Percentiles rank a stretch among this genome's conserved stretches.
Evolutionary conservation across 64 coral and sea anemone species (phyloP).

Genomic region (Pachyseris speciosa): DNA sequence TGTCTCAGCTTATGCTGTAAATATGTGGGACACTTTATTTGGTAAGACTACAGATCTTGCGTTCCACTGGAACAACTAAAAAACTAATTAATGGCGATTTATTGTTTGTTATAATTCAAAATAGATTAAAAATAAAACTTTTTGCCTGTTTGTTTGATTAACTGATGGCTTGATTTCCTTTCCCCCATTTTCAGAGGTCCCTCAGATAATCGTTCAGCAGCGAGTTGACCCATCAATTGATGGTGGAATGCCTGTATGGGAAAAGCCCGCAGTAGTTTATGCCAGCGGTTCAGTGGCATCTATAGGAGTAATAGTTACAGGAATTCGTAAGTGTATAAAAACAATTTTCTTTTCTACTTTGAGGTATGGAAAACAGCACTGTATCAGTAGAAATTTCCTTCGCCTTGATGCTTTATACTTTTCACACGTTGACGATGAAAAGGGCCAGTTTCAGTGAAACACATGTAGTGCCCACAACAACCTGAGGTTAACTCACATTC

Average conservation of each 20-base stretch:
- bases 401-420: no score
- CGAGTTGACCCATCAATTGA: conserved; percentile 62
- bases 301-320: conserved; percentile 73
- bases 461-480: no score
- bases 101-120: no score
- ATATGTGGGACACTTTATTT: neutral
- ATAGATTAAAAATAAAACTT: neutral
- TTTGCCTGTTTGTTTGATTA: no score
- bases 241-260: conserved; percentile 84
- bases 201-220: conserved; percentile 82
- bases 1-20: neutral
- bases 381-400: no score
- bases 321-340: conserved; percentile 67
- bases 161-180: neutral
- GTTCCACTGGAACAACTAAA: no score
- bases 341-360: neutral
- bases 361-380: no score
- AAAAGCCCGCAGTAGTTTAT: conserved; percentile 71
- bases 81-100: neutral
- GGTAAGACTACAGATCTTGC: no score
- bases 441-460: no score
- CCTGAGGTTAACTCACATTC: no score
- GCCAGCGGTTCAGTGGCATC: conserved; percentile 76
- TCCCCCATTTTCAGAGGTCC: conserved; percentile 32
- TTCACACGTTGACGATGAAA: no score